Evolutionary conservation across 53 echinoderm and acorn worm species (phyloP).

Genomic region (Patiria pectinifera): DNA sequence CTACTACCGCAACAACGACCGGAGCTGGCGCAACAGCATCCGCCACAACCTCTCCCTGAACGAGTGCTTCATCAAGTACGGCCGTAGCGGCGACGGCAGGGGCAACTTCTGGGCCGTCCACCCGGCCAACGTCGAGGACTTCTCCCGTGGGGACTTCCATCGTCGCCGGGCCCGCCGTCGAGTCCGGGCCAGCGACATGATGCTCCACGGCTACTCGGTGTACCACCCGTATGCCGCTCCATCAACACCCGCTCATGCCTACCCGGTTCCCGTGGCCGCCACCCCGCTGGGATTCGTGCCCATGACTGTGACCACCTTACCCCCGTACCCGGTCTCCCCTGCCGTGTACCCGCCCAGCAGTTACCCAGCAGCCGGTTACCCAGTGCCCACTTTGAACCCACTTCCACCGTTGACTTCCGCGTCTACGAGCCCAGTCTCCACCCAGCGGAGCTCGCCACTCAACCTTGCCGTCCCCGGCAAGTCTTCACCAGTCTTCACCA

Average conservation of each 20-base stretch:
- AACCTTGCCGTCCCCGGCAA: not conserved
- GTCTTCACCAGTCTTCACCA: not conserved
- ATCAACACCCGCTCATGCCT: not conserved
- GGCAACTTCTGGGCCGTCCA: slow-evolving; percentile 97
- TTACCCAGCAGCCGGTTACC: not conserved
- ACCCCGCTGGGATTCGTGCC: slow-evolving; percentile 55
- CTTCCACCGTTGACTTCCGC: not conserved
- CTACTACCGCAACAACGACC: slow-evolving; percentile 90
- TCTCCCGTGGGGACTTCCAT: slow-evolving; percentile 86
- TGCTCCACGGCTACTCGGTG: slow-evolving; percentile 70
- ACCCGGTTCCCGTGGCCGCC: slow-evolving; percentile 13
- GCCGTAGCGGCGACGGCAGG: slow-evolving; percentile 93
- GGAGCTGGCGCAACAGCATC: slow-evolving; percentile 95
- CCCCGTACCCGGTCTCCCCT: slow-evolving; percentile 33
- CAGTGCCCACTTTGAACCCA: not conserved
- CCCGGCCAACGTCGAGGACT: slow-evolving; percentile 92
- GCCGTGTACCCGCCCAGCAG: slow-evolving; percentile 41
- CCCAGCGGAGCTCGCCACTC: not conserved
- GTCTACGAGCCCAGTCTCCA: slow-evolving; percentile 33
- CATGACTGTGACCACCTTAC: slow-evolving; percentile 60
- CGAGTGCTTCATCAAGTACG: slow-evolving; percentile 96
- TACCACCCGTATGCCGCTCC: slow-evolving; percentile 58
- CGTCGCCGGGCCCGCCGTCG: slow-evolving; percentile 91
- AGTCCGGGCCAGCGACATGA: slow-evolving; percentile 70
- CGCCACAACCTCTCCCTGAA: slow-evolving; percentile 95